Evolutionary conservation across 2,113 vertebrate species (phyloP).

Genomic region (Sander lucioperca): DNA sequence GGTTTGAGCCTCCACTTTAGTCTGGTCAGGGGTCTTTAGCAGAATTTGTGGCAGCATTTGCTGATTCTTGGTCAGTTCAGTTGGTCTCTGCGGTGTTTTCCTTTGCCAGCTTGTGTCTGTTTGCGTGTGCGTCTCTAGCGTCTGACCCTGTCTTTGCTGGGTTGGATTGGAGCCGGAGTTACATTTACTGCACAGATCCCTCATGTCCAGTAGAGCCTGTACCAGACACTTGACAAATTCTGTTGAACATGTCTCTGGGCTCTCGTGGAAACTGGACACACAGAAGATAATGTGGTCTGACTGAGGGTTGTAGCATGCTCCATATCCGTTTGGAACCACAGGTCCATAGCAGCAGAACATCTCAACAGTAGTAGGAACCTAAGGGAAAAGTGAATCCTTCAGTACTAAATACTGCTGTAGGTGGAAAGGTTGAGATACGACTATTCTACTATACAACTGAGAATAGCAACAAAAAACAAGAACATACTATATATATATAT

Average conservation of each 20-base stretch:
- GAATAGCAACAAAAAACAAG: no score
- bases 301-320: constrained; percentile 95
- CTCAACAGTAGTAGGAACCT: constrained; percentile 95
- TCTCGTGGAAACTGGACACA: constrained; percentile 93
- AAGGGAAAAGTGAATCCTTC: constrained; percentile 44
- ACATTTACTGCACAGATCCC: constrained; percentile 85
- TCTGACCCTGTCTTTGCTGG: constrained; percentile 32
- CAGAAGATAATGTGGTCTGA: constrained; percentile 92
- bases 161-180: constrained; percentile 33
- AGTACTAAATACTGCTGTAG: constrained; percentile 7
- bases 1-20: constrained; percentile 47
- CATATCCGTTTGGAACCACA: constrained; percentile 93
- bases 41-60: constrained; percentile 52
- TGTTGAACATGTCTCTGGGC: constrained; percentile 88
- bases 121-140: constrained; percentile 49
- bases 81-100: constrained; percentile 25
- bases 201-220: constrained; percentile 89
- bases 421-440: not conserved
- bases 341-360: constrained; percentile 99
- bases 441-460: no score
- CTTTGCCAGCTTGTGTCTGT: constrained; percentile 60
- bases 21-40: constrained; percentile 52
- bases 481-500: no score
- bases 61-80: constrained; percentile 36
- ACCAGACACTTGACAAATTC: constrained; percentile 88